Evolutionary conservation across 2,888 invertebrate genomes (phyloP), one percentile per base, ranked within the genome.

Genomic region (Trichogramma dendrolimi): DNA sequence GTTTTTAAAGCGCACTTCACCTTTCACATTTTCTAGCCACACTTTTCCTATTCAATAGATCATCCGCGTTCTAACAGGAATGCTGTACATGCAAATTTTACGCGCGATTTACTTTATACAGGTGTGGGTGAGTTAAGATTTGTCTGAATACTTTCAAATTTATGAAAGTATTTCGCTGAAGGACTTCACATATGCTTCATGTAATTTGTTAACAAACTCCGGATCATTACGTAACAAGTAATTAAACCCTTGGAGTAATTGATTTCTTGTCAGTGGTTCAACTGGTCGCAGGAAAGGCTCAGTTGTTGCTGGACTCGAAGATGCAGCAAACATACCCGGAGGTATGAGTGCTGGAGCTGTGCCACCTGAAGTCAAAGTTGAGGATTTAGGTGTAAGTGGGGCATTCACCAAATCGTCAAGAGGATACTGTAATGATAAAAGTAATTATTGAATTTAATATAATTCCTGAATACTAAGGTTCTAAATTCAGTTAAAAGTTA

Each of bases 101-200:
- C 27, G 27, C 27, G 27, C 27, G 27, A 27, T 27, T 27, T 27
- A 27, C 27, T 27, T 27, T 27, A 27, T 27, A 27, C 27, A 27
- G 27, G 27, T 27, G 27, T 27, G 27, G 27, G 27, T 27, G 27
- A 27, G 27, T 27, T 27, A 27, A 27, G 27, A 27, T 8, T 55
- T 10, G 39, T 50, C 38, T 7, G 5, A n/a, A 10, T 54, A 43
- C 1, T 49, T 38, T n/a, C 11, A 8, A 8, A 42, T 69, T 73
- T 81, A 83, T 55, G 82, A 82, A 10, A 83, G 79, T 70, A 83
- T 80, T 67, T 90, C 89, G 75, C 89, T 85, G 74, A 91, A 89
- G 43, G 91, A 91, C 80, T 92, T 91, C 14, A 94, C 88, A 77
- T 96, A 96, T 59, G 93, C 95, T 81, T 95, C 93, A 76, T 96